phyloP scores from a whole-genome alignment of 2,113 vertebrate genomes.

The Ascaphus truei region DNA sequence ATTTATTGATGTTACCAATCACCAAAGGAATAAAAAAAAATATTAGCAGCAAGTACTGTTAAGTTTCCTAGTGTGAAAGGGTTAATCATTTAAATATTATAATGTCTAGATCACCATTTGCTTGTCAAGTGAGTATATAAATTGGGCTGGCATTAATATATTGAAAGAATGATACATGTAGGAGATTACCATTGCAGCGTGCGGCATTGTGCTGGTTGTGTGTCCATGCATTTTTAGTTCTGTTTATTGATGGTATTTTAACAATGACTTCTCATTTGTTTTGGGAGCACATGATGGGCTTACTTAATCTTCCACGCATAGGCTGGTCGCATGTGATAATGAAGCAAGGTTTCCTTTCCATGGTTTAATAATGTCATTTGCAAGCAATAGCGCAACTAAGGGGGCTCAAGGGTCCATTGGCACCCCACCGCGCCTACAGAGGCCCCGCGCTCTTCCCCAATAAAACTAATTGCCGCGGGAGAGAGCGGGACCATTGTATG shows the following conservation, averaged over 20 bases:
- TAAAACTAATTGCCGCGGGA: too few relatives aligned
- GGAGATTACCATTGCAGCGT: not conserved
- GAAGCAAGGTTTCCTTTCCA: too few relatives aligned
- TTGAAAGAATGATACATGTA: not conserved
- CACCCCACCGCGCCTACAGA: too few relatives aligned
- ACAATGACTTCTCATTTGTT: not conserved
- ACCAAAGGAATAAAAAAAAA: too few relatives aligned
- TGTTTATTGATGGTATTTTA: not conserved
- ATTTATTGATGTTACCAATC: slow-evolving; percentile 9
- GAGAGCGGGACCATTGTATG: too few relatives aligned
- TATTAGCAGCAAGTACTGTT: not conserved
- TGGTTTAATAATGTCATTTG: too few relatives aligned
- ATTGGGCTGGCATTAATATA: not conserved
- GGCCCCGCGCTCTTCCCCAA: too few relatives aligned
- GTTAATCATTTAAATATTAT: not conserved
- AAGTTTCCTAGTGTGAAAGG: not conserved
- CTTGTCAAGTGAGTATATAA: not conserved
- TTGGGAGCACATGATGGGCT: too few relatives aligned
- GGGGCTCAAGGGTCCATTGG: too few relatives aligned
- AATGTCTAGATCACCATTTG: not conserved
- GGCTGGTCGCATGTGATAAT: too few relatives aligned
- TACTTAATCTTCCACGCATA: too few relatives aligned
- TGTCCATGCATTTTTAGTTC: not conserved
- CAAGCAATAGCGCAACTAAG: too few relatives aligned
- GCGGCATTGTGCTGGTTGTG: not conserved